These are phyloP conservation scores for Trialeurodes vaporariorum DNA, from an alignment of 1,140 invertebrate species.

Conservation along the genomic window DNA sequence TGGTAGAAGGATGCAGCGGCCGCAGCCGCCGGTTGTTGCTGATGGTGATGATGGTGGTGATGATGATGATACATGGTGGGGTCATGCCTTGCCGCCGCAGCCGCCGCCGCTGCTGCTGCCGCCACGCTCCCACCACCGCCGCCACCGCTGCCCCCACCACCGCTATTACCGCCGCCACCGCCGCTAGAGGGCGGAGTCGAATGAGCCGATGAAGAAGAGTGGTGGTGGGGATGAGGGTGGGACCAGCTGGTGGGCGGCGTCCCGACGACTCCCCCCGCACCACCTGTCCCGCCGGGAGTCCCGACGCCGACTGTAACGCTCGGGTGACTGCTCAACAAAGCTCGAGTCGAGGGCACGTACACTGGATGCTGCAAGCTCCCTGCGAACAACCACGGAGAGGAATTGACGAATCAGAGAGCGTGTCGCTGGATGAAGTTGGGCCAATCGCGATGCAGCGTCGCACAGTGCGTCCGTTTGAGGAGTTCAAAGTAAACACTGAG, in stretches of 20 bases:
- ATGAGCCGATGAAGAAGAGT: neutral
- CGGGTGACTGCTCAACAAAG: neutral
- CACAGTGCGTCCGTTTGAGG: neutral
- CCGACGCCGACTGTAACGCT: neutral
- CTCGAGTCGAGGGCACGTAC: neutral
- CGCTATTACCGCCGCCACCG: neutral
- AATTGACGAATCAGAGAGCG: neutral
- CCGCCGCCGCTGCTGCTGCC: neutral
- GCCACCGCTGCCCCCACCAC: neutral
- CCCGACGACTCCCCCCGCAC: neutral
- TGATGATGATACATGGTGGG: neutral
- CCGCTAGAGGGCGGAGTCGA: conserved; percentile 6
- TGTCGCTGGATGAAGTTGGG: too few species aligned
- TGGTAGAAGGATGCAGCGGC: conserved; percentile 9
- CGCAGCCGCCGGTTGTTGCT: conserved; percentile 6
- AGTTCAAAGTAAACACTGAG: too few species aligned
- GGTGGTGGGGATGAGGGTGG: neutral
- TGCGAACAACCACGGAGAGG: too few species aligned
- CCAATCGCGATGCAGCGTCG: neutral
- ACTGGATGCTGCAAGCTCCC: neutral
- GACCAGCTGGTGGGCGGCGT: neutral
- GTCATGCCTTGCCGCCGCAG: conserved; percentile 4
- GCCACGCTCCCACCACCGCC: neutral
- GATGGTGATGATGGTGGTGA: conserved; percentile 13
- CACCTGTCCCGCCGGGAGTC: conserved; percentile 1